Evolutionary conservation across 2,888 invertebrate species (phyloP).

Genomic region (Neoaliturus tenellus): DNA sequence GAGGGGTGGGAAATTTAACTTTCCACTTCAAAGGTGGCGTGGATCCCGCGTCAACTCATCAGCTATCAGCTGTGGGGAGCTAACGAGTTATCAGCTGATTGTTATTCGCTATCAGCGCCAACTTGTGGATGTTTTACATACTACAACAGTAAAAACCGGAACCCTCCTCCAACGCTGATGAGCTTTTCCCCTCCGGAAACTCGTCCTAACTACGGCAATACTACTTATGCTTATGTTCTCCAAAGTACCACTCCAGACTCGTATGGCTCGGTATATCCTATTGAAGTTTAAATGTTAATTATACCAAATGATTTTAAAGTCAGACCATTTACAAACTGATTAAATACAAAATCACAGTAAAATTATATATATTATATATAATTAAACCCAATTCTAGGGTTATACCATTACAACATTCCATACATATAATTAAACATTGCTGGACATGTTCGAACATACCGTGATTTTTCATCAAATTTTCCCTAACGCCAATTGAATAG

Average conservation of each 20-base stretch:
- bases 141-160: constrained; percentile 23
- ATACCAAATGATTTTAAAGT: no score
- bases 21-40: constrained; percentile 18
- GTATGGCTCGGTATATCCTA: no score
- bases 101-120: constrained; percentile 27
- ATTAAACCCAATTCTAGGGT: no score
- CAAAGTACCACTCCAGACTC: not conserved
- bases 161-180: constrained; percentile 20
- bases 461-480: no score
- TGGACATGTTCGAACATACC: no score
- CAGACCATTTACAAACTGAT: no score
- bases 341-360: no score
- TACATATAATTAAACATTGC: no score
- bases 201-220: constrained; percentile 1
- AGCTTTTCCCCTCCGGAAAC: not conserved
- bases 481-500: no score
- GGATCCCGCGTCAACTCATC: not conserved
- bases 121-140: constrained; percentile 13
- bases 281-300: no score
- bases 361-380: no score
- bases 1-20: not conserved
- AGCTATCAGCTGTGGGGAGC: constrained; percentile 12
- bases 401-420: no score
- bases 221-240: constrained; percentile 13
- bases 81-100: constrained; percentile 32